These are phyloP conservation scores for Acropora tenuis DNA, from an alignment of 64 coral and sea anemone species.

Conservation along the genomic window DNA sequence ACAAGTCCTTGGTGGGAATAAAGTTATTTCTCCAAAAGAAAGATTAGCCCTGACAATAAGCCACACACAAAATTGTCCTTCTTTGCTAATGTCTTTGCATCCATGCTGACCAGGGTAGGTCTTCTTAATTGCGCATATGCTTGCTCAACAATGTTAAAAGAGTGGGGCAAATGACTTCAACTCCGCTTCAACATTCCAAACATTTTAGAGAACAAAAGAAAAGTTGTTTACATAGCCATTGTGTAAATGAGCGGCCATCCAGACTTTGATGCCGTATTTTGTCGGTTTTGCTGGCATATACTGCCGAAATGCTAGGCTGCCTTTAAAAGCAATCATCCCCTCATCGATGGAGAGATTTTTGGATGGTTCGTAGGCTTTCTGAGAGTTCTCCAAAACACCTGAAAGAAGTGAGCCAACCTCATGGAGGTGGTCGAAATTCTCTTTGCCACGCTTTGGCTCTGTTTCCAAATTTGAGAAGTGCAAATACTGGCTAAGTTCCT, in stretches of 20 bases:
- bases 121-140: too few relatives aligned
- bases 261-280: slow-evolving; percentile 65
- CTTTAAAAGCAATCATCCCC: slow-evolving; percentile 61
- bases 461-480: slow-evolving; percentile 46
- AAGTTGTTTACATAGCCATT: slow-evolving; percentile 58
- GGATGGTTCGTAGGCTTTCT: slow-evolving; percentile 8
- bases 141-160: too few relatives aligned
- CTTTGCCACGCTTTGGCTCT: slow-evolving; percentile 28
- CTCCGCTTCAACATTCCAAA: too few relatives aligned
- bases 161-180: too few relatives aligned
- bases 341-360: slow-evolving; percentile 48
- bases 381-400: slow-evolving; percentile 39
- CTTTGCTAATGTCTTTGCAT: too few relatives aligned
- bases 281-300: slow-evolving; percentile 61
- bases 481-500: slow-evolving; percentile 58
- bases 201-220: slow-evolving; percentile 3
- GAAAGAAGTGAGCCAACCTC: slow-evolving; percentile 34
- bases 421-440: slow-evolving; percentile 48
- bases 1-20: too few relatives aligned
- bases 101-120: too few relatives aligned
- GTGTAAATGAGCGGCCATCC: slow-evolving; percentile 39
- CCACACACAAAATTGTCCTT: too few relatives aligned
- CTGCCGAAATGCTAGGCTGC: slow-evolving; percentile 15
- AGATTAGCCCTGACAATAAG: too few relatives aligned
- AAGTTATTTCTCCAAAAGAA: too few relatives aligned